Evolutionary conservation across 2,888 invertebrate species (phyloP).

Genomic region (Polietes domitor): DNA sequence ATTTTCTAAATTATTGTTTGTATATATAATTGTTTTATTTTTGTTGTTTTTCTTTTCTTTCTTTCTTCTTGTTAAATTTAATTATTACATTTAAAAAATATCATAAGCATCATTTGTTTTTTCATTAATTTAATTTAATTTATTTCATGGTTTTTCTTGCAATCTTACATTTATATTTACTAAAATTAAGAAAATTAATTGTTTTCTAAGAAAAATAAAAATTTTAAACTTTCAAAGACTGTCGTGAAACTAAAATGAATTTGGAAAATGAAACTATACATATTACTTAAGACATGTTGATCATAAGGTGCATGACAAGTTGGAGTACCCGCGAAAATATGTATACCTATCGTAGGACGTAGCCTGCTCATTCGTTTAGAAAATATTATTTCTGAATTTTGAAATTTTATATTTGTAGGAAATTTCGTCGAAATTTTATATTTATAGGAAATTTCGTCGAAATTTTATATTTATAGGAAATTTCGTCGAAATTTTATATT

Average conservation of each 20-base stretch:
- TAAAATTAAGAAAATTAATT: conserved; percentile 60
- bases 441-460: too few relatives aligned
- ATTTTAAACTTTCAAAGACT: conserved; percentile 50
- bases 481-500: too few relatives aligned
- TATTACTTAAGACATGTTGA: neutral
- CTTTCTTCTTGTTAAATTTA: conserved; percentile 68
- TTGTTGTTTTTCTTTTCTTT: conserved; percentile 63
- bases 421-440: too few relatives aligned
- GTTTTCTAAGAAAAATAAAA: conserved; percentile 52
- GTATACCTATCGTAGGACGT: too few relatives aligned
- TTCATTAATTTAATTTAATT: conserved; percentile 60
- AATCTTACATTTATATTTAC: conserved; percentile 59
- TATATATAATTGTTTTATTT: conserved; percentile 41
- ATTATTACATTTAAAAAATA: conserved; percentile 67
- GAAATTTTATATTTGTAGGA: too few relatives aligned
- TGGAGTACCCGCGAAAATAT: too few relatives aligned
- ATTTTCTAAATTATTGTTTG: conserved; percentile 60
- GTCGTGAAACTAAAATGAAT: neutral
- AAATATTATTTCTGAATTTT: too few relatives aligned
- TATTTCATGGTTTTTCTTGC: conserved; percentile 47
- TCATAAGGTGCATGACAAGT: neutral
- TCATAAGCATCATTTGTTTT: conserved; percentile 68
- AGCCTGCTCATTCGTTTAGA: too few relatives aligned
- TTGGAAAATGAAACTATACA: conserved; percentile 12
- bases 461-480: too few relatives aligned